These are phyloP conservation scores for Aphodius granarius DNA, from an alignment of 2,888 invertebrate species.

Conservation along the genomic window DNA sequence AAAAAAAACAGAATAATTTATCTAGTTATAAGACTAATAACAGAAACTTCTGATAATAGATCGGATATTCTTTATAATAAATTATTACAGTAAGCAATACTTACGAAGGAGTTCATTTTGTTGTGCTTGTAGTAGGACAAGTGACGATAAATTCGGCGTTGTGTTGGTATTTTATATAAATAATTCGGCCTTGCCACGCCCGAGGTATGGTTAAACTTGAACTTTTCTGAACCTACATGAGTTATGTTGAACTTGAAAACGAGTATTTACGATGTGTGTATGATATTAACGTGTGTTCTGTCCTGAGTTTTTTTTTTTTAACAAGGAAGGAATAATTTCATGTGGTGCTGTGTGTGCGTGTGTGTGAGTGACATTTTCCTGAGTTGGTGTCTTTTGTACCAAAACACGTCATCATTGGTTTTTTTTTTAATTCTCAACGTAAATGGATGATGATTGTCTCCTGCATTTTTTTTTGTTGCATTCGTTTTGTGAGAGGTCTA, in stretches of 20 bases:
- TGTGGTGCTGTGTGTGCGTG: too few relatives aligned
- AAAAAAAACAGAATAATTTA: too few relatives aligned
- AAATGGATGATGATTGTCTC: too few relatives aligned
- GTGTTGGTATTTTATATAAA: slow-evolving; percentile 23
- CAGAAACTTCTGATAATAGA: too few relatives aligned
- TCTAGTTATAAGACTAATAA: too few relatives aligned
- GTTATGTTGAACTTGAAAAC: not conserved
- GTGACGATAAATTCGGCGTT: slow-evolving; percentile 16
- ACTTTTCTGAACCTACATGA: not conserved
- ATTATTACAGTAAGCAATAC: not conserved
- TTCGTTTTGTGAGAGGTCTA: too few relatives aligned
- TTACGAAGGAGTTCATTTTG: slow-evolving; percentile 27
- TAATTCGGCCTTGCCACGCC: slow-evolving; percentile 22
- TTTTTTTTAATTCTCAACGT: too few relatives aligned
- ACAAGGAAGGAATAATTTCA: not conserved
- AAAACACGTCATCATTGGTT: too few relatives aligned
- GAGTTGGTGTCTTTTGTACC: too few relatives aligned
- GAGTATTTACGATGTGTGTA: not conserved
- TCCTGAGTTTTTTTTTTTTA: not conserved
- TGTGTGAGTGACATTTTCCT: too few relatives aligned
- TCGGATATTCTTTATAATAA: too few relatives aligned
- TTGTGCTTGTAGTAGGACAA: slow-evolving; percentile 20
- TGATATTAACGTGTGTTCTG: not conserved
- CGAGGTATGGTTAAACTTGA: not conserved
- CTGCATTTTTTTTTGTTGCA: too few relatives aligned